These are phyloP conservation scores for Drosophila rubida DNA, from an alignment of 2,888 invertebrate genomes.

Conservation along the genomic window DNA sequence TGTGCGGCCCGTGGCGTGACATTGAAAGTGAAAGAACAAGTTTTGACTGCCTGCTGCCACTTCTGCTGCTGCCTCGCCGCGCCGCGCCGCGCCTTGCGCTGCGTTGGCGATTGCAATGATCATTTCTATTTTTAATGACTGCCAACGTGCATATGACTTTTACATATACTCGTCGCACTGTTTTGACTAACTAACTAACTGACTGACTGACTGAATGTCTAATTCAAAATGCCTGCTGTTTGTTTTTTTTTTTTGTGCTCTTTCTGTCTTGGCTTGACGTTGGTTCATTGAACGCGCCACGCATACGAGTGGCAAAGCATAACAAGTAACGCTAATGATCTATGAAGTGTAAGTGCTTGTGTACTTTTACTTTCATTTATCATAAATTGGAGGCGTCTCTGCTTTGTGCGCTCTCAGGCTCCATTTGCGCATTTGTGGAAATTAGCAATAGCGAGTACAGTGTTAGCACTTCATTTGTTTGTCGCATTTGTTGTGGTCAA, in stretches of 20 bases:
- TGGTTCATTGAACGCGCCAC: conserved; percentile 69
- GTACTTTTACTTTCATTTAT: conserved; percentile 80
- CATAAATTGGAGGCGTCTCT: conserved; percentile 76
- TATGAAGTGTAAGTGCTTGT: conserved; percentile 70
- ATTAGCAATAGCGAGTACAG: conserved; percentile 59
- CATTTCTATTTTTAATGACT: conserved; percentile 74
- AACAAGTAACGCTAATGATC: conserved; percentile 70
- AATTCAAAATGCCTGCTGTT: conserved; percentile 19
- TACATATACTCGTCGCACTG: conserved; percentile 45
- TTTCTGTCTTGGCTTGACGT: conserved; percentile 31
- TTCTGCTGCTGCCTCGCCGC: not conserved
- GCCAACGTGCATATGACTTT: conserved; percentile 57
- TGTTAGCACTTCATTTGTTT: conserved; percentile 72
- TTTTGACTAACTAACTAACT: conserved; percentile 19
- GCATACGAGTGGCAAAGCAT: conserved; percentile 14
- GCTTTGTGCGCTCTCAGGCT: conserved; percentile 25
- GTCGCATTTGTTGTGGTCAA: conserved; percentile 53
- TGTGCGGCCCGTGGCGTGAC: conserved; percentile 62
- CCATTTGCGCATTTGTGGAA: conserved; percentile 35
- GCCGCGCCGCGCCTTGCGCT: not conserved
- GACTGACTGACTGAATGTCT: conserved; percentile 30
- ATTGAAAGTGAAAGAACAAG: conserved; percentile 81
- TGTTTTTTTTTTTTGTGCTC: conserved; percentile 22
- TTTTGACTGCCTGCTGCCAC: conserved; percentile 43
- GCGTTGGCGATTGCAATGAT: conserved; percentile 32